Percentiles rank a stretch among this genome's conserved stretches.
These are phyloP conservation scores for Sycophaga agraensis DNA, from an alignment of 1,140 invertebrate species.

Conservation along the genomic window DNA sequence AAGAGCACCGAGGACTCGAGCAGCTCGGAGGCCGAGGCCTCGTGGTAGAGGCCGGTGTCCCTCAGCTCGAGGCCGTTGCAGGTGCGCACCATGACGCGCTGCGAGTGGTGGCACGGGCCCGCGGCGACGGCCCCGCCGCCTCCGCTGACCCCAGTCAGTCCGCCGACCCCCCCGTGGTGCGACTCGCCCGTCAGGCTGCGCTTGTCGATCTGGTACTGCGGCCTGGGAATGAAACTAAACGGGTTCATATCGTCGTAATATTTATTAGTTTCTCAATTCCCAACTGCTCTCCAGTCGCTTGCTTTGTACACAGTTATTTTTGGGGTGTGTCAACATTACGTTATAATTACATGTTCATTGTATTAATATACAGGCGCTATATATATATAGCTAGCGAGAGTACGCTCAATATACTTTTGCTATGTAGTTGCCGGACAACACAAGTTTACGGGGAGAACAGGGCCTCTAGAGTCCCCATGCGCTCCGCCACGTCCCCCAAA, in stretches of 20 bases:
- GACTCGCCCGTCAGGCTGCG: constrained; percentile 35
- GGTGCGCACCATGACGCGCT: constrained; percentile 73
- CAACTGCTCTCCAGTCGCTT: not conserved
- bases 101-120: constrained; percentile 53
- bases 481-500: no score
- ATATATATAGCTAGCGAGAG: no score
- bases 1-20: constrained; percentile 60
- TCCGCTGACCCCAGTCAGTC: not conserved
- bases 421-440: no score
- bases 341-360: no score
- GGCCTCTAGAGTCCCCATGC: no score
- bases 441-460: no score
- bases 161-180: not conserved
- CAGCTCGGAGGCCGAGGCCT: constrained; percentile 56
- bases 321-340: no score
- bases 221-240: constrained; percentile 55
- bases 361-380: no score
- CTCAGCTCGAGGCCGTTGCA: constrained; percentile 78
- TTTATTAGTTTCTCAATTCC: constrained; percentile 17
- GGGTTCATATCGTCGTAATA: constrained; percentile 20
- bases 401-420: no score
- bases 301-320: no score
- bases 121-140: not conserved
- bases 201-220: constrained; percentile 79
- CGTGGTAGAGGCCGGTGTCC: constrained; percentile 61